Evolutionary conservation across 2,888 invertebrate genomes (phyloP).

Genomic region (Lithophane semibrunnea): DNA sequence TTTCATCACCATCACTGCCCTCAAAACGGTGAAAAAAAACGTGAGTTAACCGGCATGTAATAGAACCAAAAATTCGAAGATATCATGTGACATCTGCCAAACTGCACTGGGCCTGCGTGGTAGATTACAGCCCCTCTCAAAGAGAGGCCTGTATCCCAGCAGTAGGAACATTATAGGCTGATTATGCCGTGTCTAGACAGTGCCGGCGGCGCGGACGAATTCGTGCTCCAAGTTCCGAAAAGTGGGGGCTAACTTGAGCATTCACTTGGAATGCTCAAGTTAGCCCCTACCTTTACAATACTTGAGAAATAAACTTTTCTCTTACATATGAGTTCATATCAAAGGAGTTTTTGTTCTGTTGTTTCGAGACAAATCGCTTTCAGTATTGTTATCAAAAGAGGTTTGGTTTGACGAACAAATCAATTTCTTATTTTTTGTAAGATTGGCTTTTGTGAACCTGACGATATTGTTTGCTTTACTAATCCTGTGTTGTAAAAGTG

Average conservation of each 20-base stretch:
- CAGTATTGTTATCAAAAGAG: constrained; percentile 35
- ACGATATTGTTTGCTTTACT: neutral
- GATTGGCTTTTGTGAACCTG: constrained; percentile 15
- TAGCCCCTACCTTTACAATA: constrained; percentile 23
- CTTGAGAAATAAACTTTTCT: constrained; percentile 41
- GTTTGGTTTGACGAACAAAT: constrained; percentile 19
- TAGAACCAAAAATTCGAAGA: too few species aligned
- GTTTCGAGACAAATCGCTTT: constrained; percentile 32
- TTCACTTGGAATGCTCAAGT: neutral
- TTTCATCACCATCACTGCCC: too few species aligned
- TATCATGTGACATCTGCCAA: neutral
- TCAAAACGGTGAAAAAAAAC: too few species aligned
- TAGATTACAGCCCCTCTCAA: neutral
- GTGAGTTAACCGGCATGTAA: too few species aligned
- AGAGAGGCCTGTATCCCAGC: neutral
- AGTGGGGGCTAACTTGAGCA: too few species aligned
- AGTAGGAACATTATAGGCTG: neutral
- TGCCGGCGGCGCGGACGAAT: neutral
- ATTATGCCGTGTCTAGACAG: neutral
- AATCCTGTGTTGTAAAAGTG: neutral
- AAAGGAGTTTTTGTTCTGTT: constrained; percentile 31
- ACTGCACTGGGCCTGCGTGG: too few species aligned
- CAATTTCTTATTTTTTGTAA: constrained; percentile 30
- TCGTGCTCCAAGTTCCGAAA: too few species aligned
- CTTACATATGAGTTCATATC: constrained; percentile 25